Evolutionary conservation across 2,797 vertebrate genomes (phyloP).

Genomic region (Bryconaethiops microstoma): DNA sequence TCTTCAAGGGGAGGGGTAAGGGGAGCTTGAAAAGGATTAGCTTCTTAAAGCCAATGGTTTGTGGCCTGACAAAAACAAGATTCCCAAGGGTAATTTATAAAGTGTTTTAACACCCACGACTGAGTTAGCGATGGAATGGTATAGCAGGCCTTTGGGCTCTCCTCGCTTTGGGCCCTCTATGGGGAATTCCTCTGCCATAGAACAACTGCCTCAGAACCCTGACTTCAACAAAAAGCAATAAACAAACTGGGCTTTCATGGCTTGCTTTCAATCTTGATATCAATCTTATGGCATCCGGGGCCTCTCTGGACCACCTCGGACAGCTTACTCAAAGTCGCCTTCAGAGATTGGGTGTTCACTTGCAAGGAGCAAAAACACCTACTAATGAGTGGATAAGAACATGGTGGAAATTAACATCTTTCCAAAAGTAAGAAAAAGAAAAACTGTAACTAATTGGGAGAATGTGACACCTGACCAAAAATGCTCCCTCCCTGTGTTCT

Average conservation of each 20-base stretch:
- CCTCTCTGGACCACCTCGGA: conserved; percentile 2
- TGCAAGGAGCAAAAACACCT: too few species aligned
- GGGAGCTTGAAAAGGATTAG: conserved; percentile 31
- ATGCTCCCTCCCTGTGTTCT: background rate
- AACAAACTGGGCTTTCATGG: conserved; percentile 19
- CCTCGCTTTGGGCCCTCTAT: background rate
- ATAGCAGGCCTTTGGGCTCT: background rate
- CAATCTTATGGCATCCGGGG: conserved; percentile 25
- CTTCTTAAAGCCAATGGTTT: conserved; percentile 22
- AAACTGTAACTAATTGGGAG: conserved; percentile 20
- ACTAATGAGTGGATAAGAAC: background rate
- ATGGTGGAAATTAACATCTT: background rate
- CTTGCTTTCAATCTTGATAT: conserved; percentile 26
- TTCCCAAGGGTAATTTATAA: conserved; percentile 31
- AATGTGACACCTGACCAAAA: conserved; percentile 33
- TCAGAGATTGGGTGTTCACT: conserved; percentile 8
- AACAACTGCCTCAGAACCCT: conserved; percentile 22
- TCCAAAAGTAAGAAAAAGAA: background rate
- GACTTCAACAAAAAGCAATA: conserved; percentile 21
- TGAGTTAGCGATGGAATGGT: conserved; percentile 1
- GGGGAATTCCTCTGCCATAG: conserved; percentile 23
- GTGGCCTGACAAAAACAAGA: conserved; percentile 27
- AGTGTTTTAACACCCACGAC: conserved; percentile 30
- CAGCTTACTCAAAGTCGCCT: conserved; percentile 21
- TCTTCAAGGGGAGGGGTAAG: conserved; percentile 15